Conservation (phyloP, 30 jellyfish, hydroid and myxozoan species). For the Catostylus mosaicus region DNA sequence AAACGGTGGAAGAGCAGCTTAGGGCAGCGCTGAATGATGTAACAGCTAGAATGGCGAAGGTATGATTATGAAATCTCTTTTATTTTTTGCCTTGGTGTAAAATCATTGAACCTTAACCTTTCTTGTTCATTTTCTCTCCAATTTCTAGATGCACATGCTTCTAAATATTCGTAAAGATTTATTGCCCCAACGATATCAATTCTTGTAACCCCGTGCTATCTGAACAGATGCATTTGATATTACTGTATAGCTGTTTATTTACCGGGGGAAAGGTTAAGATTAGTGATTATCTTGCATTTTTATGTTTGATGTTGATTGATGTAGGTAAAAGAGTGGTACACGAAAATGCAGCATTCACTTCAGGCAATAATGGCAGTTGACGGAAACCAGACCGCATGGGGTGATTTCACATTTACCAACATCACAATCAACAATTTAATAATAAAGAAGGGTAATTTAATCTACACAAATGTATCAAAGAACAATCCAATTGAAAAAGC, state of each 20-base stretch:
- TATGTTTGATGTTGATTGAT: no score
- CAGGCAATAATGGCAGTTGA: conserved; percentile 41
- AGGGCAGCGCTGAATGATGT: conserved; percentile 27
- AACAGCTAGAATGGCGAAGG: conserved; percentile 19
- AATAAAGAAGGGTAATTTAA: conserved; percentile 30
- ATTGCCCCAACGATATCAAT: no score
- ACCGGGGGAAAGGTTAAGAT: no score
- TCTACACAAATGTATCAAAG: conserved; percentile 27
- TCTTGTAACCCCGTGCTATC: no score
- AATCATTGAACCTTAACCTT: background rate
- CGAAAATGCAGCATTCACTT: conserved; percentile 12
- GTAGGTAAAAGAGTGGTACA: conserved; percentile 34
- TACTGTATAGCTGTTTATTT: no score
- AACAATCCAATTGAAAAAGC: conserved; percentile 63
- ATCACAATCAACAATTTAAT: conserved; percentile 24
- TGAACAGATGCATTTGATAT: no score
- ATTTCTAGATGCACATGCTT: no score
- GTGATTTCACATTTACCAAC: conserved; percentile 13
- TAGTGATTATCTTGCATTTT: no score
- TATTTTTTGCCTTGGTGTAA: background rate
- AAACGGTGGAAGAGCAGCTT: conserved; percentile 45
- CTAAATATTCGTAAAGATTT: no score
- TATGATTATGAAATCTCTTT: background rate
- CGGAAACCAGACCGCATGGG: conserved; percentile 43
- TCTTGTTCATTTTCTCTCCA: background rate